phyloP scores from a whole-genome alignment of 2,888 invertebrate genomes.

The Lumbricus terrestris region DNA sequence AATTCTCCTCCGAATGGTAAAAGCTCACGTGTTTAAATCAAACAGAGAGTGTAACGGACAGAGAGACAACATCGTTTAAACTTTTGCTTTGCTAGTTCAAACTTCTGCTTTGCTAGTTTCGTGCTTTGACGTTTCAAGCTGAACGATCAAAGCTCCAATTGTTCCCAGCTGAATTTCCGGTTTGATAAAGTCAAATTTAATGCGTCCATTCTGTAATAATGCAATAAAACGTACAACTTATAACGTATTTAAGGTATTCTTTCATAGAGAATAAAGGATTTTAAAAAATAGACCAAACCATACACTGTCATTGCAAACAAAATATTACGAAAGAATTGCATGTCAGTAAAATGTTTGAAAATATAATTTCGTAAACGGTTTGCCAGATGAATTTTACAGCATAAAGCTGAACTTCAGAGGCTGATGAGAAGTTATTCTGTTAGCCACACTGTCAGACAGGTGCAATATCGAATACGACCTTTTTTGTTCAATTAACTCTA shows the following conservation, averaged over 20 bases:
- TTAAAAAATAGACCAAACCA: not conserved
- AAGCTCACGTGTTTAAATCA: too few species aligned
- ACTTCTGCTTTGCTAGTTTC: not conserved
- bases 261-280: not conserved
- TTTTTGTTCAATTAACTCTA: not conserved
- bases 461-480: not conserved
- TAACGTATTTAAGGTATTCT: not conserved
- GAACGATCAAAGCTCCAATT: not conserved
- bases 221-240: not conserved
- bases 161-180: not conserved
- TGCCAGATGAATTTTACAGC: not conserved
- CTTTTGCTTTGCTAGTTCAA: not conserved
- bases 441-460: not conserved
- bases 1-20: too few species aligned
- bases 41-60: too few species aligned
- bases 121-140: not conserved
- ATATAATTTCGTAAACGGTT: not conserved
- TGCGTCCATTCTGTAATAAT: not conserved
- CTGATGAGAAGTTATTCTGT: too few species aligned
- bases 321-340: not conserved
- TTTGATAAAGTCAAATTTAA: not conserved
- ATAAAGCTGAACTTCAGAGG: not conserved
- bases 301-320: not conserved
- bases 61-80: not conserved
- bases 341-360: not conserved